Evolutionary conservation across 2,797 vertebrate species (phyloP), one percentile per base, ranked within the genome.

Genomic region (Strix occidentalis): DNA sequence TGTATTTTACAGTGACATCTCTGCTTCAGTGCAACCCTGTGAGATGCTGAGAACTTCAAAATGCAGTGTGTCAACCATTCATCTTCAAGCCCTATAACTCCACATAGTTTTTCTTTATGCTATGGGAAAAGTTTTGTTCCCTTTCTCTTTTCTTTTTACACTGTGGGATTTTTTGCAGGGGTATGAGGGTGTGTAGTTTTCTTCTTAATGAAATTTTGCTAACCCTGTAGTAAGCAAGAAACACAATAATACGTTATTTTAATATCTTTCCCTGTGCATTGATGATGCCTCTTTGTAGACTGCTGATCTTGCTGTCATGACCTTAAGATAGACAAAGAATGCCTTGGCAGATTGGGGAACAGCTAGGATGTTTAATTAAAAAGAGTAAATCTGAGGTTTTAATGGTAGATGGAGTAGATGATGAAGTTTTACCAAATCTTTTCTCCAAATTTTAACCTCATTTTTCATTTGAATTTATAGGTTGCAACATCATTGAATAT

Each of bases 291-390:
- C 70, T 95, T 87, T 82, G 54, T 80, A 93, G 77, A 82, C 65
- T 93, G 41, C 46, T 96, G 88, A 88, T 95, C 65, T 92, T 92
- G 90, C 58, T 95, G 56, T 91, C 94, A 91, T 60, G 84, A 89
- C 18, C 65, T 87, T 94, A 87, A 77, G 71, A 85, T 14, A 84
- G 81, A 35, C 25, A 63, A 84, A 96, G 82, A 39, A 87, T 71
- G 87, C 68, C 61, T 95, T 89, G 71, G 53, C 64, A 84, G 80
- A 83, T 35, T 78, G 72, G 48, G 46, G 91, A 70, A 84, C 46
- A 80, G 87, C 69, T 88, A 94, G 88, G 78, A 95, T 91, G 80
- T 95, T 97, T 98, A 97, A 97, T 97, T 97, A 97, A 98, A 97
- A 95, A 33, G 89, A 94, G 83, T 97, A 97, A 98, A 97, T 97